Evolutionary conservation across 1,140 invertebrate species (phyloP).

Genomic region (Acyrthosiphon pisum): DNA sequence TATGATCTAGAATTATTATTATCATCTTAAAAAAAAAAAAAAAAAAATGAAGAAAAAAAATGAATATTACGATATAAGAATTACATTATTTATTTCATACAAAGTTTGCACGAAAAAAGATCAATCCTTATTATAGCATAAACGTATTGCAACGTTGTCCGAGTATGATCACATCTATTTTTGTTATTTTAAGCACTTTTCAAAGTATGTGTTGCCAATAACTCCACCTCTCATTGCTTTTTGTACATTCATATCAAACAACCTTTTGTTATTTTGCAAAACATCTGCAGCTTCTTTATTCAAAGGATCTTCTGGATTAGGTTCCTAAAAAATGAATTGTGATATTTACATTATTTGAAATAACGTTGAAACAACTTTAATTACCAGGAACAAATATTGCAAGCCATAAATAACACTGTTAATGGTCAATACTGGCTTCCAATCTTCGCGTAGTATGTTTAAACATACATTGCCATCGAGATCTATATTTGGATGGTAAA

Average conservation of each 20-base stretch:
- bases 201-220: slow-evolving; percentile 91
- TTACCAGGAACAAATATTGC: slow-evolving; percentile 95
- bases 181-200: slow-evolving; percentile 88
- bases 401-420: slow-evolving; percentile 98
- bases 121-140: slow-evolving; percentile 19
- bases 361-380: neutral
- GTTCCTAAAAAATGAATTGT: slow-evolving; percentile 75
- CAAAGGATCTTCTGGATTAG: slow-evolving; percentile 97
- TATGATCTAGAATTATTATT: slow-evolving; percentile 33
- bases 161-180: slow-evolving; percentile 63
- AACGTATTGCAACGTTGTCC: neutral
- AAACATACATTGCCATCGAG: slow-evolving; percentile 93
- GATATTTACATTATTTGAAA: neutral
- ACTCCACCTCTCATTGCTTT: slow-evolving; percentile 96
- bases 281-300: slow-evolving; percentile 99
- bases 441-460: slow-evolving; percentile 96
- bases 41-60: slow-evolving; percentile 32
- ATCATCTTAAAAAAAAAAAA: slow-evolving; percentile 21
- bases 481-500: slow-evolving; percentile 96
- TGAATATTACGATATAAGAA: slow-evolving; percentile 28
- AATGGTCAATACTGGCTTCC: slow-evolving; percentile 98
- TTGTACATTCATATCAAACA: slow-evolving; percentile 95
- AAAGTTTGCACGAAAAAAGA: slow-evolving; percentile 43
- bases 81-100: slow-evolving; percentile 53
- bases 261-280: slow-evolving; percentile 88